Evolutionary conservation across 2,797 vertebrate species (phyloP).

Genomic region (Microctenopoma lineatum): DNA sequence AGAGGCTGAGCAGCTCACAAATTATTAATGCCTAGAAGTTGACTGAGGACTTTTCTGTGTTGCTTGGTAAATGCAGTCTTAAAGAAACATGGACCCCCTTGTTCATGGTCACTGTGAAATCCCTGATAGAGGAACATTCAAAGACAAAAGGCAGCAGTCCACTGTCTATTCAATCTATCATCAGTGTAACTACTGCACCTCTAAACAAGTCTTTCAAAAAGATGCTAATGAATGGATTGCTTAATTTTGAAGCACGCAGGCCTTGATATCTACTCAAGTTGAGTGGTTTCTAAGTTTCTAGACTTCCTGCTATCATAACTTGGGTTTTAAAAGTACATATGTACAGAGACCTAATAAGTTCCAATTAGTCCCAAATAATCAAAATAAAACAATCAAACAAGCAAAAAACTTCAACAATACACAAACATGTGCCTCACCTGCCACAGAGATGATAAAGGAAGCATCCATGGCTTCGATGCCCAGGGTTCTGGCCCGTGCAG

Average conservation of each 20-base stretch:
- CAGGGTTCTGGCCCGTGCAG: conserved; percentile 89
- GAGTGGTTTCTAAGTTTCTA: too few species aligned
- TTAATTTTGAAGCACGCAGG: too few species aligned
- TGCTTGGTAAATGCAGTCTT: conserved; percentile 56
- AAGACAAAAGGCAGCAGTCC: conserved; percentile 12
- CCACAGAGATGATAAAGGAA: conserved; percentile 91
- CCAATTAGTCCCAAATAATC: background rate
- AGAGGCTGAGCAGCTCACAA: conserved; percentile 83
- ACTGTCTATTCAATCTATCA: background rate
- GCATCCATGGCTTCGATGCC: conserved; percentile 91
- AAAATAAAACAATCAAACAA: too few species aligned
- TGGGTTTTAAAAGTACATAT: too few species aligned
- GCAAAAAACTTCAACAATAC: too few species aligned
- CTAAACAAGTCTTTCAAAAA: too few species aligned
- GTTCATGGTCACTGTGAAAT: conserved; percentile 27
- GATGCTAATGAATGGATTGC: too few species aligned
- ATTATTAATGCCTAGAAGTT: conserved; percentile 85
- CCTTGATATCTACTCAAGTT: too few species aligned
- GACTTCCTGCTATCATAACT: too few species aligned
- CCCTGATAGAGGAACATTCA: conserved; percentile 32
- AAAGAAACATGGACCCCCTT: conserved; percentile 38
- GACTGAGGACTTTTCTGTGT: conserved; percentile 68
- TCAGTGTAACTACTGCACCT: too few species aligned
- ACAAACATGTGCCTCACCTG: conserved; percentile 83
- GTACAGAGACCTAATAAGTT: background rate